Conservation (phyloP, 2,113 vertebrate genomes). For the Phrynocephalus versicolor region DNA sequence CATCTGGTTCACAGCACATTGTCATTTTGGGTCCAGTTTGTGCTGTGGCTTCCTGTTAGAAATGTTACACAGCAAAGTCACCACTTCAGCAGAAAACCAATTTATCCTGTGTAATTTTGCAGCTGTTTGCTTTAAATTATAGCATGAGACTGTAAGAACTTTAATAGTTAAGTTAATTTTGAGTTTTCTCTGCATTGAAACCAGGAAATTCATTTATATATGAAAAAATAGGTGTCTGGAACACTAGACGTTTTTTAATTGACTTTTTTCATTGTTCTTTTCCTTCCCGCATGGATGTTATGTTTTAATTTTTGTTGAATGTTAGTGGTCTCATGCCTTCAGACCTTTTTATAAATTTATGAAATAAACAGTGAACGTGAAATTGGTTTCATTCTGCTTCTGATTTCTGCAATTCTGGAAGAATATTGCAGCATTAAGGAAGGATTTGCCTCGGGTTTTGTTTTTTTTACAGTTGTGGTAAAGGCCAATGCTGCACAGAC, state of each 20-base stretch:
- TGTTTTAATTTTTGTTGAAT: slow-evolving; percentile 18
- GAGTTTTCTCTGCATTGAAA: slow-evolving; percentile 10
- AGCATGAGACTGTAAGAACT: slow-evolving; percentile 42
- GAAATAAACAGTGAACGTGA: slow-evolving; percentile 62
- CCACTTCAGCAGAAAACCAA: slow-evolving; percentile 50
- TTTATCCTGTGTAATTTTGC: slow-evolving; percentile 21
- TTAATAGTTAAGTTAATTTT: slow-evolving; percentile 19
- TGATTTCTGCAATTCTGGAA: not conserved
- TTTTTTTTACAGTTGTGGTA: not conserved
- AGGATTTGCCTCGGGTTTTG: not conserved
- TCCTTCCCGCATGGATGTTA: slow-evolving; percentile 12
- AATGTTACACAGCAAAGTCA: slow-evolving; percentile 54
- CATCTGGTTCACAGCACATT: not conserved
- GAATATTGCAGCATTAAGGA: rapidly evolving
- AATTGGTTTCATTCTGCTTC: slow-evolving; percentile 14
- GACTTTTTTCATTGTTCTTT: not conserved
- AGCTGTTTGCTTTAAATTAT: slow-evolving; percentile 52
- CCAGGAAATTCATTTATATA: slow-evolving; percentile 18
- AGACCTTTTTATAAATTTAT: slow-evolving; percentile 48
- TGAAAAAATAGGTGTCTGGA: slow-evolving; percentile 29
- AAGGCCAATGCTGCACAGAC: not conserved
- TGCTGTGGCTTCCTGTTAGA: not conserved
- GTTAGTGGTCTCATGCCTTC: slow-evolving; percentile 46
- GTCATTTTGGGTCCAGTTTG: not conserved
- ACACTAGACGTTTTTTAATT: slow-evolving; percentile 9